These are phyloP conservation scores for Acarapis woodi DNA, from an alignment of 1,140 invertebrate species.

Conservation along the genomic window DNA sequence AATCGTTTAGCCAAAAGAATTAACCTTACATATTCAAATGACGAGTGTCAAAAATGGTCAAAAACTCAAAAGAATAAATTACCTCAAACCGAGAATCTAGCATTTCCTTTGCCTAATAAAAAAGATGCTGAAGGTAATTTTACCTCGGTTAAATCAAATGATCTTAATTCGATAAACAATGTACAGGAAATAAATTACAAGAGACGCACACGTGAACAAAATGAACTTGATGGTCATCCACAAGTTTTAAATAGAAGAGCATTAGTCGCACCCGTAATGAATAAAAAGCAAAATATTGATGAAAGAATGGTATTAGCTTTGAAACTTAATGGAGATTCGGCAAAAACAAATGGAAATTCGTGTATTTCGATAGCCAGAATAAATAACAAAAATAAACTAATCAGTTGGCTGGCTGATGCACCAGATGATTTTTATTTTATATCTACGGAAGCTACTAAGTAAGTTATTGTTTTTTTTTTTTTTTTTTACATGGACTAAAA, in stretches of 20 bases:
- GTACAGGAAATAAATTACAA: too few species aligned
- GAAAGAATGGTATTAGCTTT: constrained; percentile 16
- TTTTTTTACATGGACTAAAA: constrained; percentile 1
- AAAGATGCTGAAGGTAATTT: constrained; percentile 33
- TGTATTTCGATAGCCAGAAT: too few species aligned
- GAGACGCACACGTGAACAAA: too few species aligned
- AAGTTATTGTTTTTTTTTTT: too few species aligned
- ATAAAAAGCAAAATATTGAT: constrained; percentile 7
- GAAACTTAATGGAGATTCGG: too few species aligned
- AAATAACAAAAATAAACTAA: too few species aligned
- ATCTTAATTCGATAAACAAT: constrained; percentile 4
- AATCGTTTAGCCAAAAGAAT: constrained; percentile 38
- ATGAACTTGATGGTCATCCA: too few species aligned
- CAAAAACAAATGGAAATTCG: too few species aligned
- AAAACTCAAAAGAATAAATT: constrained; percentile 42
- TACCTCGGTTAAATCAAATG: too few species aligned
- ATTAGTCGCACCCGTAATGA: constrained; percentile 8
- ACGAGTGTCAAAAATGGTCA: constrained; percentile 41
- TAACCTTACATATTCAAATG: constrained; percentile 27
- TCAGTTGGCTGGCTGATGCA: constrained; percentile 91
- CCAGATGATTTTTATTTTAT: constrained; percentile 88
- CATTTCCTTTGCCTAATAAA: constrained; percentile 59
- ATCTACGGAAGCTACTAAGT: constrained; percentile 65
- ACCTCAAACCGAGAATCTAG: constrained; percentile 41
- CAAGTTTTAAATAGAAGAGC: too few species aligned